A percentile compares a stretch with the other conserved stretches of the same genome.
Evolutionary conservation across 2,888 invertebrate species (phyloP).

Genomic region (Drosophila glabriapex): DNA sequence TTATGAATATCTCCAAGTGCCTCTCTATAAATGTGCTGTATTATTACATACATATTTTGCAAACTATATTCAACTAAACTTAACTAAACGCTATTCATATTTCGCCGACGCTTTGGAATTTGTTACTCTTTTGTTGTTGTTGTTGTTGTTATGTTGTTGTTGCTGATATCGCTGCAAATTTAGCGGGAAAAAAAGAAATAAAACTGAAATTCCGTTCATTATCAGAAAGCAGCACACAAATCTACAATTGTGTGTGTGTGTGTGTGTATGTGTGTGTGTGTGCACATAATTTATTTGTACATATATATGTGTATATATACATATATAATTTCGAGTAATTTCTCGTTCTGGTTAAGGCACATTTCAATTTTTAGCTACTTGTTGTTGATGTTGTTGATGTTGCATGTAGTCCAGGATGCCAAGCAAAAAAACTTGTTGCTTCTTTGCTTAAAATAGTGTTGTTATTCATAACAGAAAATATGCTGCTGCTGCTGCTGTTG

Average conservation of each 20-base stretch:
- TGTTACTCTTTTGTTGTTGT: constrained; percentile 12
- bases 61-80: constrained; percentile 14
- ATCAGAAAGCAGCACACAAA: constrained; percentile 39
- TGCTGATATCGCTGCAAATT: constrained; percentile 54
- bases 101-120: constrained; percentile 42
- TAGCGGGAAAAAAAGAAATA: constrained; percentile 42
- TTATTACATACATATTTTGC: background rate
- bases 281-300: constrained; percentile 4
- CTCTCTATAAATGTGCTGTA: background rate
- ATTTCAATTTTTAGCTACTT: constrained; percentile 8
- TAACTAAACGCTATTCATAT: constrained; percentile 47
- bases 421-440: constrained; percentile 47
- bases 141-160: constrained; percentile 6
- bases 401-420: constrained; percentile 29
- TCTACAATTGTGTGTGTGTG: background rate
- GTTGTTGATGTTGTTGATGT: constrained; percentile 13
- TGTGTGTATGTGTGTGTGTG: background rate
- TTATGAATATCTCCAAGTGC: background rate
- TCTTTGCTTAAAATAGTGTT: constrained; percentile 17
- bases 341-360: constrained; percentile 17
- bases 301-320: background rate
- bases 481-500: constrained; percentile 7
- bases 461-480: constrained; percentile 9
- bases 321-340: constrained; percentile 41
- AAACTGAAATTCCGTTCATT: constrained; percentile 53